Conservation (phyloP, 2,888 invertebrate genomes). For the Hylaea fasciaria region DNA sequence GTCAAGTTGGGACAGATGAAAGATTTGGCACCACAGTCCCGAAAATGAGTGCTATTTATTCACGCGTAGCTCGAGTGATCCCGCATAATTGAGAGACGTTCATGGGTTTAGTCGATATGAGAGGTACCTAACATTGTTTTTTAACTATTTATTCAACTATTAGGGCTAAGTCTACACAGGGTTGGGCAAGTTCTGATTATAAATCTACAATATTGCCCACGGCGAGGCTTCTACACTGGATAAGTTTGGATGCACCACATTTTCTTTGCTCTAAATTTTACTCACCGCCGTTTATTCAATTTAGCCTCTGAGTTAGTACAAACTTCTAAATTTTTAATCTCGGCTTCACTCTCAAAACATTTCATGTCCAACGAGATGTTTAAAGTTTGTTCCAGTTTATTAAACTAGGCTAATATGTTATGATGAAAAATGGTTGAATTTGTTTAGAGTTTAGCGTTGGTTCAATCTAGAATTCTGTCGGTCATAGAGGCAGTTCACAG, state of each 20-base stretch:
- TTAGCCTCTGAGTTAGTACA: slow-evolving; percentile 11
- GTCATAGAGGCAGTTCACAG: too few species aligned
- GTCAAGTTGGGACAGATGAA: too few species aligned
- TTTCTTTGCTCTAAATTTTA: slow-evolving; percentile 15
- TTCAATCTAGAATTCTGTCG: neutral
- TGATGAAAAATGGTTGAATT: neutral
- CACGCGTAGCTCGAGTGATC: too few species aligned
- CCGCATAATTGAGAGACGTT: too few species aligned
- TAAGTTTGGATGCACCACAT: slow-evolving; percentile 10
- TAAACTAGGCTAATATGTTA: neutral
- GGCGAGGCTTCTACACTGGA: slow-evolving; percentile 2
- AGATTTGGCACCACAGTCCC: too few species aligned
- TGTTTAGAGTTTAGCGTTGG: neutral
- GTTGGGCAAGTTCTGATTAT: neutral
- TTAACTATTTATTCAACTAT: too few species aligned
- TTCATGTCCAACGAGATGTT: slow-evolving; percentile 10
- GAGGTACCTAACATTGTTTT: too few species aligned
- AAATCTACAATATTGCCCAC: neutral
- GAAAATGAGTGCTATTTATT: too few species aligned
- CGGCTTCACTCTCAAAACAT: slow-evolving; percentile 25
- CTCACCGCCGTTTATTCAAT: slow-evolving; percentile 17
- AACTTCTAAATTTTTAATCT: slow-evolving; percentile 31
- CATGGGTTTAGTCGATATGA: too few species aligned
- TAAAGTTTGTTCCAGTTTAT: slow-evolving; percentile 19
- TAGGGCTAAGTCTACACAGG: neutral